These are phyloP conservation scores for Lepidurus arcticus DNA, from an alignment of 1,140 invertebrate species.

Conservation along the genomic window DNA sequence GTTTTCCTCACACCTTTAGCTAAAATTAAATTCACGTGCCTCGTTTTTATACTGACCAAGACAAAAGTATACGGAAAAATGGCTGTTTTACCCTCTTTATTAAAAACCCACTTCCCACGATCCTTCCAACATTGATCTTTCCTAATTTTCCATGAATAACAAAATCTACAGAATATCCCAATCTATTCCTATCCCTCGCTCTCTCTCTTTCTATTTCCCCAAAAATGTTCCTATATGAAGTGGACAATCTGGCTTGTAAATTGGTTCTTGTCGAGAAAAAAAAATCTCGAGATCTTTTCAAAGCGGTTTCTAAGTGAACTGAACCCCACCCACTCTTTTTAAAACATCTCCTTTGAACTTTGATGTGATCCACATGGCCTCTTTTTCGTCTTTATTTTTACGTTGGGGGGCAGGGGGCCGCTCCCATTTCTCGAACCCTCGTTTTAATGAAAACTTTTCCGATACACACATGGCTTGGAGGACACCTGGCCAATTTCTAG, in stretches of 20 bases:
- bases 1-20: no score
- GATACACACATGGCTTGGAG: background rate
- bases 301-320: background rate
- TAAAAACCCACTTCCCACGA: background rate
- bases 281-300: no score
- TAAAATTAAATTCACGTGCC: no score
- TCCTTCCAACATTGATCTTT: background rate
- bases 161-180: background rate
- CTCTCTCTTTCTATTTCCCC: background rate
- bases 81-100: background rate
- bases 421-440: no score
- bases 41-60: no score
- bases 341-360: background rate
- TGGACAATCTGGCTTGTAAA: no score
- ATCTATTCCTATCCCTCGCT: no score
- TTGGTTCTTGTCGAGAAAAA: no score
- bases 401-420: background rate
- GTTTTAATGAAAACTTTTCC: no score
- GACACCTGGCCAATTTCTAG: background rate
- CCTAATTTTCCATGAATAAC: background rate
- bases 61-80: no score
- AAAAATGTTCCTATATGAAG: background rate
- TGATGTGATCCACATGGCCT: conserved; percentile 2
- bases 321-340: background rate
- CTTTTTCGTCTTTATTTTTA: background rate